A percentile compares a stretch with the other conserved stretches of the same genome.
Conservation (phyloP, 2,888 invertebrate species). For the Oxyteleia sp. region DNA sequence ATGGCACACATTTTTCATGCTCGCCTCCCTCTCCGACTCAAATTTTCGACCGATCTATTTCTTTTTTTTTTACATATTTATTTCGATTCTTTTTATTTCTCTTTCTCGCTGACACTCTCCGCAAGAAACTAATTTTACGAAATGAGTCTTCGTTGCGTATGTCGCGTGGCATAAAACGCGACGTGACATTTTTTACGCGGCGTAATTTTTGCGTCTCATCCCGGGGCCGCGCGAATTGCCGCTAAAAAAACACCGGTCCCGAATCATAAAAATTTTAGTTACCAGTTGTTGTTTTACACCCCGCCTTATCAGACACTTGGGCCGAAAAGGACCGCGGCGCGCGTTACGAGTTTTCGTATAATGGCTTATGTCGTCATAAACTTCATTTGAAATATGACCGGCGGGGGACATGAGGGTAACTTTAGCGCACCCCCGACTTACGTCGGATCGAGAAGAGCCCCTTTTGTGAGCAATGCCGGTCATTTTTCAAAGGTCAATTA, state of each 20-base stretch:
- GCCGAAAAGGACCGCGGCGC: constrained; percentile 45
- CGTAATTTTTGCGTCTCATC: constrained; percentile 31
- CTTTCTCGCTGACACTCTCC: not conserved
- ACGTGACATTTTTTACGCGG: constrained; percentile 28
- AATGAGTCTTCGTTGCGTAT: constrained; percentile 18
- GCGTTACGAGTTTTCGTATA: constrained; percentile 68
- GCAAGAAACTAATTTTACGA: constrained; percentile 2
- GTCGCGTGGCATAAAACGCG: constrained; percentile 9
- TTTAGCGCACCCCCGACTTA: constrained; percentile 48
- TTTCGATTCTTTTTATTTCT: constrained; percentile 1
- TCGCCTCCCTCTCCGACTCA: not conserved
- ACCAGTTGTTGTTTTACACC: constrained; percentile 67
- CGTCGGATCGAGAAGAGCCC: constrained; percentile 34
- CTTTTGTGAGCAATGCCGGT: constrained; percentile 12
- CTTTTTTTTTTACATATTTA: constrained; percentile 1
- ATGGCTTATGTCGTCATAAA: constrained; percentile 69
- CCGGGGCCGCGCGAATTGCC: not conserved
- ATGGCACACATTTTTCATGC: constrained; percentile 10
- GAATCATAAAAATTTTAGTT: constrained; percentile 61
- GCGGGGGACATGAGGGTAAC: constrained; percentile 49
- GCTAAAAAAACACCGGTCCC: constrained; percentile 31
- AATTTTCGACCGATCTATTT: not conserved
- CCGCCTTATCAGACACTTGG: constrained; percentile 55
- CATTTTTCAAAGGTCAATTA: constrained; percentile 55
- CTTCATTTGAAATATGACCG: constrained; percentile 68